Base-by-base conservation (phyloP, 2,113 vertebrate species). In the Tragelaphus imberbis region DNA sequence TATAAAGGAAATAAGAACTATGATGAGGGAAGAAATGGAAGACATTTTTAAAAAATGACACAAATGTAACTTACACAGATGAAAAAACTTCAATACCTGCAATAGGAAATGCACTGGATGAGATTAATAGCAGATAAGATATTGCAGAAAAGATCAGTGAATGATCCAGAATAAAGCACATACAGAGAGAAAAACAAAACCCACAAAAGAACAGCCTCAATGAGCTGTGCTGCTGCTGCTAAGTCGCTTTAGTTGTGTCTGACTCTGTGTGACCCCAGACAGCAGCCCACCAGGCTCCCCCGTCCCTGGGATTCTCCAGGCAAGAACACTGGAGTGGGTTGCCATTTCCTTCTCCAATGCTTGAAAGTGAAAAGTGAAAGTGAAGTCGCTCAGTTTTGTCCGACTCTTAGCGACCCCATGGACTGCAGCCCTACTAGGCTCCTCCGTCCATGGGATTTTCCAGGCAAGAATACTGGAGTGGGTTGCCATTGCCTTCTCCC, bases 61-160 rank as follows among this genome's bases (percentile, higher is more conserved):
- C 23, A 85, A 79, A 53, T 79, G 8, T 36, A 89, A 93, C 14
- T 56, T 82, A 49, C 27, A 82, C 8, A 84, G 44, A 71, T 94
- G 61, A 86, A 85, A 92, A 93, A 40, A 89, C 55, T 49, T 55
- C 7, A 81, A 13, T 84, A 93, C 61, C 55, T 77, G 79, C 82
- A 77, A 75, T 47, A 58, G n/a, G 71, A 86, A 95, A 88, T 55
- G 53, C 23, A 59, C 21, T 84, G 63, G 21, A 68, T 17, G 84
- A 40, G 58, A 82, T 71, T 91, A 87, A 91, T 17, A 96, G 63
- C 61, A 93, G 36, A 19, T 89, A 77, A 63, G 55, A 85, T 14
- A 93, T 2, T 56, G 8, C 51, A 84, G 47, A 86, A 95, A 92
- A 68, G 40, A 51, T 68, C 40, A 93, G 6, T 19, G 27, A 65